A percentile compares a stretch with the other conserved stretches of the same genome.
These are phyloP conservation scores for Diphyllodes magnificus DNA, from an alignment of 2,113 vertebrate genomes.

Conservation along the genomic window DNA sequence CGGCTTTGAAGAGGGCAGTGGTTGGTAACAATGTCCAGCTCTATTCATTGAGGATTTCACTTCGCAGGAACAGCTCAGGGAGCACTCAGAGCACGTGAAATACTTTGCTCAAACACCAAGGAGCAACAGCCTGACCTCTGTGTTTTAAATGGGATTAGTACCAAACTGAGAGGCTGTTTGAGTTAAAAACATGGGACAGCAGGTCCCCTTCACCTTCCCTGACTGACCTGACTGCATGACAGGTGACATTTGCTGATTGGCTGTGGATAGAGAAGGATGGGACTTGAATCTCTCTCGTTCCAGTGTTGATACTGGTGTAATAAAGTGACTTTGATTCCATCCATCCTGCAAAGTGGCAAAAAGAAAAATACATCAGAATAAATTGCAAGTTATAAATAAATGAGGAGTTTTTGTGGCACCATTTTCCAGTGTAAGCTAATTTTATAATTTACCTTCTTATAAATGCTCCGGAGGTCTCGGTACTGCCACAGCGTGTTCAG, in stretches of 20 bases:
- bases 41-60: background rate
- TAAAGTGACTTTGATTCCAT: constrained; percentile 98
- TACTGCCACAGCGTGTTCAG: constrained; percentile 98
- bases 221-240: constrained; percentile 88
- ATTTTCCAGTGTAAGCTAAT: background rate
- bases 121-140: too few species aligned
- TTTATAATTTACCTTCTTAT: constrained; percentile 88
- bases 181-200: background rate
- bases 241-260: constrained; percentile 91
- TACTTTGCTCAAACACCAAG: background rate
- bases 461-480: constrained; percentile 94
- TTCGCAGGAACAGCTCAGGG: background rate
- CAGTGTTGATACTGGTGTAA: constrained; percentile 93
- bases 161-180: background rate
- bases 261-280: constrained; percentile 88
- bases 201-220: background rate
- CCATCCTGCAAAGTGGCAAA: constrained; percentile 80
- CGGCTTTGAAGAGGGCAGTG: background rate
- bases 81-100: fast-evolving
- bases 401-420: background rate
- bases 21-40: background rate
- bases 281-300: constrained; percentile 94
- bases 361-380: background rate
- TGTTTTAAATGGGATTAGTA: background rate
- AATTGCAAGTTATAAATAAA: background rate